Evolutionary conservation across 2,113 vertebrate species (phyloP).

Genomic region (Aspiorhynchus laticeps): DNA sequence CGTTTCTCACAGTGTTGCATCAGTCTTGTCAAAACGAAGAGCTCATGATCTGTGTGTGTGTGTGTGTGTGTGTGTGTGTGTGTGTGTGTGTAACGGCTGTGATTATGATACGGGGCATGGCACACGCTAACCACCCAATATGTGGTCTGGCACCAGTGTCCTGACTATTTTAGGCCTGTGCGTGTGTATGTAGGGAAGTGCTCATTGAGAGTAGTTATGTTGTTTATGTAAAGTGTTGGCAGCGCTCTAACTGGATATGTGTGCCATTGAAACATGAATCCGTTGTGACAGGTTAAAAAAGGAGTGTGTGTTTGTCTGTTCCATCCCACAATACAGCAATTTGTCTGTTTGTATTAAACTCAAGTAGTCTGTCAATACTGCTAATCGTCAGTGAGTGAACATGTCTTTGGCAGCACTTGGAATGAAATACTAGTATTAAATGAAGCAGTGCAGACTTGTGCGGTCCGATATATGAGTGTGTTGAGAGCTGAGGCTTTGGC

Average conservation of each 20-base stretch:
- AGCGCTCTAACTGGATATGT: background rate
- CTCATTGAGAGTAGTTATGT: conserved; percentile 34
- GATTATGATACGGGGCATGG: background rate
- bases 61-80: background rate
- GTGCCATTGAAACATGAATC: background rate
- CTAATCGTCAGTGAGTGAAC: background rate
- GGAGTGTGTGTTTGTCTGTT: background rate
- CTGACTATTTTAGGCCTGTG: conserved; percentile 28
- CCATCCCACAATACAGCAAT: background rate
- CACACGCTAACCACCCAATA: conserved; percentile 35
- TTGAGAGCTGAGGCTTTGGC: conserved; percentile 30
- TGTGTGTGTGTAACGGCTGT: background rate
- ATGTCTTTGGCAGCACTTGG: background rate
- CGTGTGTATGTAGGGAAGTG: background rate
- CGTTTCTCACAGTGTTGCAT: no score
- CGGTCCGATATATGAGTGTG: background rate
- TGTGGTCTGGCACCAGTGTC: background rate
- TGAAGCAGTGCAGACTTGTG: background rate
- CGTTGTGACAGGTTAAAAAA: background rate
- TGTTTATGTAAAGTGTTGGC: conserved; percentile 35
- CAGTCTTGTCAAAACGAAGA: background rate
- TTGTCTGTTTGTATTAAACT: conserved; percentile 12
- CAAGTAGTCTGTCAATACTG: background rate
- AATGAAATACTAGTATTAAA: background rate
- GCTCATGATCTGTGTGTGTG: conserved; percentile 16